These are phyloP conservation scores for Zapus hudsonius DNA, from an alignment of 2,113 vertebrate genomes.

Conservation along the genomic window DNA sequence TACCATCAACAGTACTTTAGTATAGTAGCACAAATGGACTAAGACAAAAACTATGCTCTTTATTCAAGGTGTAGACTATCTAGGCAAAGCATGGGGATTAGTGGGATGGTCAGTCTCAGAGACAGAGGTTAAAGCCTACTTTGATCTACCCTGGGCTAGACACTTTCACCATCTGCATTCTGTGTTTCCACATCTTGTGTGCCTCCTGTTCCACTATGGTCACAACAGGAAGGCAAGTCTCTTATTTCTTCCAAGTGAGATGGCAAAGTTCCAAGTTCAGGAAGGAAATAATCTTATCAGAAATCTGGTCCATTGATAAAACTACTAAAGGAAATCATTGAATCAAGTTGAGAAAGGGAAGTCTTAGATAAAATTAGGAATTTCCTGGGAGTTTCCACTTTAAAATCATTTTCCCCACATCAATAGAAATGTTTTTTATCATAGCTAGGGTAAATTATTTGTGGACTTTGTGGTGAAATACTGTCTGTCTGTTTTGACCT, in stretches of 20 bases:
- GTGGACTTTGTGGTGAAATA: conserved; percentile 68
- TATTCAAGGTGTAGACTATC: neutral
- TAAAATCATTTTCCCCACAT: conserved; percentile 73
- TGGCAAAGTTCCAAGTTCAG: conserved; percentile 84
- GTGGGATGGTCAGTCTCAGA: neutral
- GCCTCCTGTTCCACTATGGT: conserved; percentile 58
- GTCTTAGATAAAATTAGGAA: conserved; percentile 83
- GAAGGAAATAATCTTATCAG: conserved; percentile 88
- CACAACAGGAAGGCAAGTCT: conserved; percentile 77
- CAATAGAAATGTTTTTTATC: conserved; percentile 73
- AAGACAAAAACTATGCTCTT: conserved; percentile 4
- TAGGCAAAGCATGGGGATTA: conserved; percentile 22
- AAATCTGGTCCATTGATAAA: conserved; percentile 83
- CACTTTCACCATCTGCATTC: conserved; percentile 27
- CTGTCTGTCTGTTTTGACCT: conserved; percentile 57
- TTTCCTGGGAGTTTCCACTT: conserved; percentile 79
- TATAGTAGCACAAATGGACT: neutral
- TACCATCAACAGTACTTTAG: neutral
- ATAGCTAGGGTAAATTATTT: conserved; percentile 70
- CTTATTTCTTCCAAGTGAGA: conserved; percentile 80
- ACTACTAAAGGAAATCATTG: conserved; percentile 86
- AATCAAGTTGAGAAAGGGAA: conserved; percentile 84
- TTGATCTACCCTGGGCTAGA: neutral
- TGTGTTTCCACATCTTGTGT: conserved; percentile 63
- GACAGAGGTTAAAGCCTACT: neutral